A percentile compares a stretch with the other conserved stretches of the same genome.
Conservation (phyloP, 64 coral and sea anemone species). For the Montipora sp. region DNA sequence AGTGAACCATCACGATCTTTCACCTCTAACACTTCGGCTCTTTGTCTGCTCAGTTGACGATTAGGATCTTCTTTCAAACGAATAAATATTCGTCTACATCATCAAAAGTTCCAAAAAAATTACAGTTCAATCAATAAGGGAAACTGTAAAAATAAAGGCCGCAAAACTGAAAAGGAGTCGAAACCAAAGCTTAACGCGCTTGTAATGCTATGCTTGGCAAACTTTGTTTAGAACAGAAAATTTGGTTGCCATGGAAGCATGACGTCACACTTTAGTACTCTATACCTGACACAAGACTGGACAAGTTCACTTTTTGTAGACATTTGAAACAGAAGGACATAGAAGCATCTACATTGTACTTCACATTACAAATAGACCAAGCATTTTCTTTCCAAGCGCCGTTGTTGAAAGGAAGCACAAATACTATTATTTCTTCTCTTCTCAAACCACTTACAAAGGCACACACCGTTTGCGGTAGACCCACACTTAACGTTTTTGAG, state of each 20-base stretch:
- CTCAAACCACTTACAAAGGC: background rate
- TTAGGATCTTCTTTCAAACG: background rate
- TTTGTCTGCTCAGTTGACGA: background rate
- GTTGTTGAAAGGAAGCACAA: background rate
- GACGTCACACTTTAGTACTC: too few relatives aligned
- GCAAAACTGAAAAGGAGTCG: background rate
- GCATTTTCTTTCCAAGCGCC: background rate
- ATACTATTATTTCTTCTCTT: too few relatives aligned
- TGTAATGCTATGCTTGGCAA: background rate
- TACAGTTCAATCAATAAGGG: too few relatives aligned
- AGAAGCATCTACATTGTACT: too few relatives aligned
- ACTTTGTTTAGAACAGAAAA: constrained; percentile 6
- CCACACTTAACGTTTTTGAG: constrained; percentile 2
- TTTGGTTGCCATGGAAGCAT: too few relatives aligned
- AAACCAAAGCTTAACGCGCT: background rate
- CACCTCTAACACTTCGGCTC: background rate
- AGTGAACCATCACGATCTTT: constrained; percentile 36
- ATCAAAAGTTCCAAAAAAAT: background rate
- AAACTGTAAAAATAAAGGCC: too few relatives aligned
- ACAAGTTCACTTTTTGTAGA: too few relatives aligned
- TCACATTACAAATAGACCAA: too few relatives aligned
- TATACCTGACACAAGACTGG: too few relatives aligned
- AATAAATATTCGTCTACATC: background rate
- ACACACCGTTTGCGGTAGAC: background rate
- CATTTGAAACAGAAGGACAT: too few relatives aligned